Evolutionary conservation across 2,797 vertebrate genomes (phyloP).

Genomic region (Hippocampus kuda): DNA sequence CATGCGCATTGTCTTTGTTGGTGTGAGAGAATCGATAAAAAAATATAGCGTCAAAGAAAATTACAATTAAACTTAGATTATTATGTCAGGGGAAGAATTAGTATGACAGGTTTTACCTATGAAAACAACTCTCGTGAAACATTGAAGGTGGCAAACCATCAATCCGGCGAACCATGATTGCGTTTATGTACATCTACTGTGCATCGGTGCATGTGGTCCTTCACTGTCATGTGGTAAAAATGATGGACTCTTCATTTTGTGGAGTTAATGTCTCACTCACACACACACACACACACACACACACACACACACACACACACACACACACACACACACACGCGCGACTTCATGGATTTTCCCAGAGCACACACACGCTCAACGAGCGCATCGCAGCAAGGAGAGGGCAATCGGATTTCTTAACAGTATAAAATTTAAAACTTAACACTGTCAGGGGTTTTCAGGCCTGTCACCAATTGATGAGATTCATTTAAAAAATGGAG

Average conservation of each 20-base stretch:
- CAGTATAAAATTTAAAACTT: background rate
- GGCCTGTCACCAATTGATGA: no score
- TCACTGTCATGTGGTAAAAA: background rate
- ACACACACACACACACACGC: background rate
- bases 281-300: no score
- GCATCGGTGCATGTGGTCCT: background rate
- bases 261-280: background rate
- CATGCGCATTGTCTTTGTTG: conserved; percentile 1
- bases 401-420: background rate
- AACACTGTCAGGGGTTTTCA: no score
- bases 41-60: background rate
- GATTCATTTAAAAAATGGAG: no score
- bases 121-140: background rate
- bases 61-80: conserved; percentile 1
- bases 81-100: background rate
- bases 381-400: background rate
- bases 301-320: background rate
- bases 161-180: background rate
- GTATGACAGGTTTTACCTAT: background rate
- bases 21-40: background rate
- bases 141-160: background rate
- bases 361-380: background rate
- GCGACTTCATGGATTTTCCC: background rate
- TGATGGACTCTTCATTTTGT: background rate
- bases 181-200: background rate